Base-by-base conservation (phyloP, 1,140 invertebrate genomes). In the Stegodyphus dumicola region DNA sequence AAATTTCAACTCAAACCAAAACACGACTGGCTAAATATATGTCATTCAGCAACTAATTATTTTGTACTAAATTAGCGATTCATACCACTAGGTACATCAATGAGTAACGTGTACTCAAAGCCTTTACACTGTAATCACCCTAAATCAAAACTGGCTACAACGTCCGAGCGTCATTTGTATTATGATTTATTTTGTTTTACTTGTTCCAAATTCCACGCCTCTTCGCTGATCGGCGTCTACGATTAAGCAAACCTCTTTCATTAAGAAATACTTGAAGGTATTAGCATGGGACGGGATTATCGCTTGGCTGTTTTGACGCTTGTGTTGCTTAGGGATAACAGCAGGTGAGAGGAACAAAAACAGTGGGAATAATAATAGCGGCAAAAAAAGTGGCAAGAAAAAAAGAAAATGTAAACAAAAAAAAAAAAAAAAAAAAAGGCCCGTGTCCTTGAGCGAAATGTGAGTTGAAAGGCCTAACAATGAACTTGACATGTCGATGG, bases 221-320 rank as follows among this genome's bases (percentile, higher is more conserved):
- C 70, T 73, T 52, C 70, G 15, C 70, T 73, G 51, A 73, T 73
- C 70, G 53, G 49, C 51, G 70, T 52, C 51, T 13, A 73, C 70
- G 70, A 73, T 73, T 73, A 73, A 73, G 70, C 15, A 52, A 73
- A 52, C 53, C 51, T 52, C 53, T 73, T 73, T 73, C 51, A 73
- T 52, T 73, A 73, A 73, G 70, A 52, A 49, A 73, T 73, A 73
- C 48, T 73, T 73, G 15, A 73, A 73, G 70, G 70, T 73, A 73
- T 73, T 73, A 73, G 33, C 33, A 33, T 1, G 33, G 33, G 33
- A 33, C 33, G 33, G 33, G 33, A 33, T 33, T 33, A 33, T 52
- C 70, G 53, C 17, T 52, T 52, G 48, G 4, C 70, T 49, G 53
- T 73, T 73, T 73, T 52, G 51, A 73, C 51, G 53, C 70, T 73